Percentiles rank a stretch among this genome's conserved stretches.
These are phyloP conservation scores for Lamprologus sp. DNA, from an alignment of 2,113 vertebrate genomes.

Conservation along the genomic window DNA sequence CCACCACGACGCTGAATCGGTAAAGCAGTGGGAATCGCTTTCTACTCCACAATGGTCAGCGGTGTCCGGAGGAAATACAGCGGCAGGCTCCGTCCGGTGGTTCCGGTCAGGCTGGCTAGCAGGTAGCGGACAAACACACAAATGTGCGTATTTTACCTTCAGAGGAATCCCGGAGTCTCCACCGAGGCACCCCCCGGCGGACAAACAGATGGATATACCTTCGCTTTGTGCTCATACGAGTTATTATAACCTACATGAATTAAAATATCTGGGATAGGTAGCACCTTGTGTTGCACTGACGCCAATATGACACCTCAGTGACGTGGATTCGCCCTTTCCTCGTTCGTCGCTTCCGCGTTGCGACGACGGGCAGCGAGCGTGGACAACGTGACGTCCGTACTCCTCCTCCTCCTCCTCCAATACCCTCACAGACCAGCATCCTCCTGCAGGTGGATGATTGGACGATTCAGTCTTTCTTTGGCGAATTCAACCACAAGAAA, in stretches of 20 bases:
- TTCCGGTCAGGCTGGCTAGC: slow-evolving; percentile 24
- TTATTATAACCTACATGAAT: not conserved
- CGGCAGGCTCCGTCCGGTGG: not conserved
- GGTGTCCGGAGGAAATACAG: not conserved
- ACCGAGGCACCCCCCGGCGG: slow-evolving; percentile 11
- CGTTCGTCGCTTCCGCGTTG: slow-evolving; percentile 62
- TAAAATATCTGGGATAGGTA: not conserved
- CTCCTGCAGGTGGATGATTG: slow-evolving; percentile 13
- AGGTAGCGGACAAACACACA: not conserved
- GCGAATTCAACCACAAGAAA: not conserved
- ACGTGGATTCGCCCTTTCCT: slow-evolving; percentile 61
- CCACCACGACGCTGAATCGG: not conserved
- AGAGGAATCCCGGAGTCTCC: slow-evolving; percentile 10
- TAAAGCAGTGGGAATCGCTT: not conserved
- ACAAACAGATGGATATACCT: not conserved
- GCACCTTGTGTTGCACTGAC: slow-evolving; percentile 41
- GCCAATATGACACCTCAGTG: slow-evolving; percentile 62
- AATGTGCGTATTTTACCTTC: slow-evolving; percentile 42
- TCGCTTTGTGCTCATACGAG: not conserved
- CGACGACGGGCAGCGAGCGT: slow-evolving; percentile 8
- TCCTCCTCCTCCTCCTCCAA: not conserved
- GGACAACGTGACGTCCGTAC: slow-evolving; percentile 19
- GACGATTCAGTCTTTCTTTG: not conserved
- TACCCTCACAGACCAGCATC: not conserved
- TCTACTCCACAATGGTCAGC: not conserved